A percentile compares a stretch with the other conserved stretches of the same genome.
Evolutionary conservation across 2,888 invertebrate species (phyloP).

Genomic region (Hypercompe scribonia): DNA sequence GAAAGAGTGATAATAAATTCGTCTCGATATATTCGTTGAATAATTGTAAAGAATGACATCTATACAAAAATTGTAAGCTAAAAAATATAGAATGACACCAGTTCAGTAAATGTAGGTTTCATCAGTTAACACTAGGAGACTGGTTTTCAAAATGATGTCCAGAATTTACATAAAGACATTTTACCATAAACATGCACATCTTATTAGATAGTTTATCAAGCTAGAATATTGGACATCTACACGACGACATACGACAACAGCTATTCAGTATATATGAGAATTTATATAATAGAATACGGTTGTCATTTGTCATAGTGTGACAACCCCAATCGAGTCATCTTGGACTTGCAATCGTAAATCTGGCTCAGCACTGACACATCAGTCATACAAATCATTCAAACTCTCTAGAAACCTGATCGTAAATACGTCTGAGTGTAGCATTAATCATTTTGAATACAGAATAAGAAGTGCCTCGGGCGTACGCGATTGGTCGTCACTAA

Average conservation of each 20-base stretch:
- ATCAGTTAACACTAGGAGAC: neutral
- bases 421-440: constrained; percentile 76
- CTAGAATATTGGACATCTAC: constrained; percentile 43
- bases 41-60: neutral
- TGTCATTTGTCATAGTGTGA: constrained; percentile 68
- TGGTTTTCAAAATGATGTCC: constrained; percentile 13
- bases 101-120: neutral
- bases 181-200: constrained; percentile 35
- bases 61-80: neutral
- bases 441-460: constrained; percentile 80
- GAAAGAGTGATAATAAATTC: too few relatives aligned
- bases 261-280: constrained; percentile 66
- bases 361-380: constrained; percentile 69
- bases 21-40: neutral
- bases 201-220: constrained; percentile 39
- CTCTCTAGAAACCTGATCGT: constrained; percentile 74
- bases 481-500: constrained; percentile 77
- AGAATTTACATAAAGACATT: constrained; percentile 36
- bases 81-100: constrained; percentile 7
- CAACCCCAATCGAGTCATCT: constrained; percentile 62
- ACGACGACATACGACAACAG: constrained; percentile 29
- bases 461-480: constrained; percentile 75
- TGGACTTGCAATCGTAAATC: constrained; percentile 80
- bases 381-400: constrained; percentile 83
- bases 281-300: constrained; percentile 68